Conservation (phyloP, 2,113 vertebrate genomes). For the Embiotoca jacksoni region DNA sequence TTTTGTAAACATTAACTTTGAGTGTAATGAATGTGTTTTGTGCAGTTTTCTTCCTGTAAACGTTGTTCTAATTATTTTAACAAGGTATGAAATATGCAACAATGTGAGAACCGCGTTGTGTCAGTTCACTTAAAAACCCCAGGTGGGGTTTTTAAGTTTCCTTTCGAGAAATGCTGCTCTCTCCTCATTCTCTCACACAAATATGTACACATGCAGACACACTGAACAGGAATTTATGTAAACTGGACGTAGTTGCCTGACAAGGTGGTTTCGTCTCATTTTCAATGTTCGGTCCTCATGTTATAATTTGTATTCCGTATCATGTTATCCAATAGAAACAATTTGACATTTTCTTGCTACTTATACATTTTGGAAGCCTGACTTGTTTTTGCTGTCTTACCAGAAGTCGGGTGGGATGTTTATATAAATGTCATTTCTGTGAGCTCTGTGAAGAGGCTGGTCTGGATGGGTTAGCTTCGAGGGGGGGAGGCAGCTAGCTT, state of each 20-base stretch:
- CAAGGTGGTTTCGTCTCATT: background rate
- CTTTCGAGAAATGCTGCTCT: conserved; percentile 33
- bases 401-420: conserved; percentile 1
- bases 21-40: conserved; percentile 16
- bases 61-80: conserved; percentile 46
- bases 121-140: conserved; percentile 27
- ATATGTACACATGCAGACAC: background rate
- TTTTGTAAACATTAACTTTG: conserved; percentile 40
- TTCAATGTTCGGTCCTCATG: background rate
- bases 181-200: background rate
- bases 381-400: background rate
- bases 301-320: background rate
- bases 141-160: conserved; percentile 25
- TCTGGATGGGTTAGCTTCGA: background rate
- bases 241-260: background rate
- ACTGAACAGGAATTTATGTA: background rate
- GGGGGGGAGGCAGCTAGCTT: background rate
- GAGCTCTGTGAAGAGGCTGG: background rate
- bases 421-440: background rate
- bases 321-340: background rate
- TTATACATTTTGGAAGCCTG: background rate
- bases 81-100: conserved; percentile 49
- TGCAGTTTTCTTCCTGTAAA: conserved; percentile 29
- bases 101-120: conserved; percentile 36
- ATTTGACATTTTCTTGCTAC: background rate